Evolutionary conservation across 2,797 vertebrate species (phyloP).

Genomic region (Poecilia picta): DNA sequence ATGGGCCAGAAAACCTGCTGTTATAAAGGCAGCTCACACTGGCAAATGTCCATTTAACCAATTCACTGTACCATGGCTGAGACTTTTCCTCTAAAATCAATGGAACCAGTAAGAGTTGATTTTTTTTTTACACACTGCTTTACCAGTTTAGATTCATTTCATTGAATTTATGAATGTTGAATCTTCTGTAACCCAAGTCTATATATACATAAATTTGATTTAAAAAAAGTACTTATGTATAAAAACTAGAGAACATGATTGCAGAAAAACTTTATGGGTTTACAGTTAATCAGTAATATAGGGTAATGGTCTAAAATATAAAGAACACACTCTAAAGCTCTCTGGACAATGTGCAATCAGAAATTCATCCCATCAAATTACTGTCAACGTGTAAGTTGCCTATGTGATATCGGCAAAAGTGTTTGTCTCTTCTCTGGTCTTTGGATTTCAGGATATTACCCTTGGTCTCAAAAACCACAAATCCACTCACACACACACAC

Average conservation of each 20-base stretch:
- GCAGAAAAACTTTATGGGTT: neutral
- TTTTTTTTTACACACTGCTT: neutral
- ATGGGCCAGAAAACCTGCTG: neutral
- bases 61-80: neutral
- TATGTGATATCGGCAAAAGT: neutral
- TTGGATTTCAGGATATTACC: conserved; percentile 9
- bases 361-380: neutral
- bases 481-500: conserved; percentile 3
- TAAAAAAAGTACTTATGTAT: neutral
- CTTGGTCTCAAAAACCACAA: neutral
- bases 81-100: neutral
- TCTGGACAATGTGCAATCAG: neutral
- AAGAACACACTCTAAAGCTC: neutral
- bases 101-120: neutral
- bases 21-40: neutral
- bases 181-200: neutral
- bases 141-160: neutral
- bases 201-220: neutral
- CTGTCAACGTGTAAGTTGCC: neutral
- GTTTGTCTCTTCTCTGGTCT: conserved; percentile 1
- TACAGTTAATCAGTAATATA: neutral
- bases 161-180: neutral
- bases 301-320: neutral
- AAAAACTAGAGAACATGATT: neutral
- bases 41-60: neutral